Evolutionary conservation across 2,888 invertebrate species (phyloP).

Genomic region (Ophion costatus): DNA sequence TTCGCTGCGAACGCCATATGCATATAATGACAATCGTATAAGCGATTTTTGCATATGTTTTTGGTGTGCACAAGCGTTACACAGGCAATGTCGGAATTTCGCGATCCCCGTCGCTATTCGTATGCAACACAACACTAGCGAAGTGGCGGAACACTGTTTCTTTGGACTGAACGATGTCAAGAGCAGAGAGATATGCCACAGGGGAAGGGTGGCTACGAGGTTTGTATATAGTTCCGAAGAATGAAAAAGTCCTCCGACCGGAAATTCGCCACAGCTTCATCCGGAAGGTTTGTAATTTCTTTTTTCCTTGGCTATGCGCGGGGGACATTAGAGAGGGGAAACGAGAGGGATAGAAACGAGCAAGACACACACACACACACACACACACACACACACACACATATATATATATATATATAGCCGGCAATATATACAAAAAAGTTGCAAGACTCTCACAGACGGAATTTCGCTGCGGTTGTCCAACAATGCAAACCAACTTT

Average conservation of each 20-base stretch:
- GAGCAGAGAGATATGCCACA: conserved; percentile 39
- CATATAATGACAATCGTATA: not conserved
- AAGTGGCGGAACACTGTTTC: conserved; percentile 66
- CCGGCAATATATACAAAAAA: conserved; percentile 16
- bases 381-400: too few species aligned
- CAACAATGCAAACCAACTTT: conserved; percentile 82
- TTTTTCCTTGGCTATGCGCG: conserved; percentile 38
- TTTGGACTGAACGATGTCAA: conserved; percentile 74
- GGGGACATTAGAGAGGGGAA: conserved; percentile 39
- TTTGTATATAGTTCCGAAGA: conserved; percentile 59
- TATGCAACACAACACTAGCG: conserved; percentile 58
- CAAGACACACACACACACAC: not conserved
- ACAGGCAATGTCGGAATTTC: conserved; percentile 11
- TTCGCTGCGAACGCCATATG: not conserved
- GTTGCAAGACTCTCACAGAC: conserved; percentile 63
- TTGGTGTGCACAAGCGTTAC: not conserved
- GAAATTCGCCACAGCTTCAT: conserved; percentile 67
- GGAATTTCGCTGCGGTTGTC: conserved; percentile 73
- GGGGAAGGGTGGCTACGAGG: not conserved
- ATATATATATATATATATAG: not conserved
- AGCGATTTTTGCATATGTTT: not conserved
- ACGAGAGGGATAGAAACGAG: conserved; percentile 33
- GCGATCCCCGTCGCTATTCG: conserved; percentile 13
- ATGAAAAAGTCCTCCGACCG: conserved; percentile 74
- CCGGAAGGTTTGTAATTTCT: conserved; percentile 61